A percentile compares a stretch with the other conserved stretches of the same genome.
Evolutionary conservation across 37 sponge, comb jelly and placozoan genomes (phyloP).

Genomic region (Agelas oroides): DNA sequence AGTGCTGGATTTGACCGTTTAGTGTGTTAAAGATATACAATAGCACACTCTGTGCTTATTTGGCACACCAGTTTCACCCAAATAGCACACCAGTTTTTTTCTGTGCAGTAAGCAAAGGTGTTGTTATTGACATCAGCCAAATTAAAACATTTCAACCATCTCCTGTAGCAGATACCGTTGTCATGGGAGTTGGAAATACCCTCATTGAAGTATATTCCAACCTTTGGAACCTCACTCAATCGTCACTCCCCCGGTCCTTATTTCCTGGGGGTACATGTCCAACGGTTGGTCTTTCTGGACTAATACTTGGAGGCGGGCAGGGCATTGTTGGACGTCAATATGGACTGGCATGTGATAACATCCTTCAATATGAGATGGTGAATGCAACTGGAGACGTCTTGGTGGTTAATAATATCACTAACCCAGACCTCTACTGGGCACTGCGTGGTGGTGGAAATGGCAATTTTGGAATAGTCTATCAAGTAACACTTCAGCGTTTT

Average conservation of each 20-base stretch:
- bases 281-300: background rate
- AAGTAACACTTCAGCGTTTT: background rate
- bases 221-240: conserved; percentile 10
- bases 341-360: background rate
- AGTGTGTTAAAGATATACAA: too few species aligned
- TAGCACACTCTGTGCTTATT: too few species aligned
- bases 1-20: too few species aligned
- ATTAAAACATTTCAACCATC: background rate
- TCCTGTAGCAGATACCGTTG: background rate
- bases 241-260: background rate
- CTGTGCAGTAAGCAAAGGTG: background rate
- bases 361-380: background rate
- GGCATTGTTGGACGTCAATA: background rate
- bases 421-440: background rate
- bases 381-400: background rate
- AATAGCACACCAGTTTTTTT: too few species aligned
- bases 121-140: background rate
- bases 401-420: background rate
- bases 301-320: background rate
- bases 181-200: conserved; percentile 4
- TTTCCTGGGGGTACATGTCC: conserved; percentile 7
- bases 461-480: conserved; percentile 3
- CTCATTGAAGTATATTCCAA: background rate
- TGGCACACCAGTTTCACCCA: too few species aligned
- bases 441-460: conserved; percentile 6